Base-by-base conservation (phyloP, 2,797 vertebrate species). In the Notoglanidium macrostoma region DNA sequence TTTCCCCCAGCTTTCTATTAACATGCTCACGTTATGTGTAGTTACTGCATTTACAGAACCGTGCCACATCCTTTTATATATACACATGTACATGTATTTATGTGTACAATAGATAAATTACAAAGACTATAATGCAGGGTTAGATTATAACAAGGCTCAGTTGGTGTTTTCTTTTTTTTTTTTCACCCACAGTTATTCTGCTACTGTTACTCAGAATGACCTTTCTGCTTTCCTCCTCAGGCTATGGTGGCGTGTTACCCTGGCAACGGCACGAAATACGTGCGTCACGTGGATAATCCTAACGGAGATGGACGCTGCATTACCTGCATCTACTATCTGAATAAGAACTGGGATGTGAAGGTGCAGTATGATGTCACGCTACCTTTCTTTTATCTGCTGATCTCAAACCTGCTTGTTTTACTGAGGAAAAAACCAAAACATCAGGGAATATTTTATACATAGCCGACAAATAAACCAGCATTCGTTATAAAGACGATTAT, bases 181-280 rank as follows among this genome's bases (percentile, higher is more conserved):
- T 63, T 83, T 83, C 63, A 83, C 63, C 63, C 63, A 83, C 81
- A 67, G 74, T 57, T 70, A 63, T 40, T 46, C 49, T 12, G 54
- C 51, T 68, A 68, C 54, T 85, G 65, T 88, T 87, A 81, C 74
- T 26, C 32, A 23, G 35, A 79, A 88, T 83, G 82, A 84, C 89
- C 74, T 23, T 61, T 90, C 70, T 40, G 6, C 15, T 90, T 83
- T 86, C 29, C 83, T 90, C 35, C 90, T 85, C 89, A 98, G 97
- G 97, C 96, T 40, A 98, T 98, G 97, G 97, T 98, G 91, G 97
- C 97, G 11, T 98, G 97, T 95, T 98, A 98, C 91, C 97, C 97
- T 29, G 97, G 97, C 84, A 97, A 96, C 1, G 97, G 97, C 57
- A 95, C 96, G 70, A 97, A 97, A 59, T 98, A 98, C 2, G 96